Evolutionary conservation across 2,113 vertebrate genomes (phyloP), one percentile per base, ranked within the genome.

Genomic region (Hippotragus niger): DNA sequence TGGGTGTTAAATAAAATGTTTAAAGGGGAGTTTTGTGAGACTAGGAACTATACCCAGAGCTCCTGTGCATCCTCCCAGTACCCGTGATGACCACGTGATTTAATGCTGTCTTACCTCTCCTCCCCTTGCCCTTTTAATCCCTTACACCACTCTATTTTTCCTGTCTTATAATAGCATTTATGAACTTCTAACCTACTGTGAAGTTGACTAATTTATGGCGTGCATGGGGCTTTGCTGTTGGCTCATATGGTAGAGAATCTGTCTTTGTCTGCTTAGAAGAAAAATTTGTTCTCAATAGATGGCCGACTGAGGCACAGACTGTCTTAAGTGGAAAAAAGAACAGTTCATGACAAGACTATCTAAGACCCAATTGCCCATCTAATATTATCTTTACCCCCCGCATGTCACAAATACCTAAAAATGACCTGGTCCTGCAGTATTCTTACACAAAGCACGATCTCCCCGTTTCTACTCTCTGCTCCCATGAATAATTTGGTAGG

Each of bases 31-130:
- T 17, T 40, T 29, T 12, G 19, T 29, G 17, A 86, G 25, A 67
- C 8, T 5, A 17, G 15, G 2, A 25, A 40, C 8, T 3, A 50
- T 1, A 23, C 15, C 14, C 19, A 25, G 6, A 31, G 4, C 9
- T 2, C 19, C 14, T 5, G 0, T 67, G 81, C 47, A 14, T 27
- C 45, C 78, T 17, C 14, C 3, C 11, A 1, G 31, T 4, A 2
- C 27, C n/a, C 31, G 1, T 0, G 7, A 12, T 7, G 2, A 14
- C 5, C 40, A 40, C 0, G 21, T 52, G 25, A 25, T 21, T 83
- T 53, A 84, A 40, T 4, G n/a, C 40, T 57, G 23, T 9, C 23
- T 71, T 47, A 23, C 25, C 11, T 67, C 36, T 52, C 40, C 13
- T n/a, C 14, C 25, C 2, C 2, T 15, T 27, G 11, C 2, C 27